Evolutionary conservation across 35 echinoderm and acorn worm species (phyloP), one percentile per base, ranked within the genome.

Genomic region (Eucidaris tribuloides): DNA sequence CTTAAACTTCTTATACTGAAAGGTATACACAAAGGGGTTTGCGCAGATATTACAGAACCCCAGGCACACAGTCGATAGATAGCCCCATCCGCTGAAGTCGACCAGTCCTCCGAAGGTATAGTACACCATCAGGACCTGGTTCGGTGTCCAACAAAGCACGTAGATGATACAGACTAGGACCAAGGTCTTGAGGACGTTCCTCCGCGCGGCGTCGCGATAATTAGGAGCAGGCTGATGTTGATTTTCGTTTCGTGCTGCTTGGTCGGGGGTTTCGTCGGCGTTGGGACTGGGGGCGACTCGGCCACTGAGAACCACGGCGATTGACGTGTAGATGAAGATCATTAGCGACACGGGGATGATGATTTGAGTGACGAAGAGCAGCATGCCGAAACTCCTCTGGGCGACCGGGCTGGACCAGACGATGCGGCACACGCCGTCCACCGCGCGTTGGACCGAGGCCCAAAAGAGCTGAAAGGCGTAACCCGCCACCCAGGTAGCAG

Each of bases 171-270:
- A 81, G n/a, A 94, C 85, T 17, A 84, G 34, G 22, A 84, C 38
- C 23, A 94, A 57, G 6, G 91, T 94, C 68, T 89, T 89, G 7
- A 94, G 58, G 33, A 94, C 72, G 81, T 83, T 83, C 3, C 74
- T 80, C 19, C 68, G 52, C 14, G 81, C 59, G 11, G 41, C 19
- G 41, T 83, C 58, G 13, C 48, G 48, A 54, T 54, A 54, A n/a
- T 54, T 54, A 17, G 48, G 48, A 17, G 48, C 48, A 13, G 48
- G n/a, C n/a, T 13, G 48, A 17, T 54, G 48, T 13, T 54, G 13
- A 0, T 54, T 83, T 2, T 23, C 22, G 14, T 54, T 43, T 4
- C 46, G 25, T 28, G 25, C 34, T 22, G 43, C 22, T 7, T 14
- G 20, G 1, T 44, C 7, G 7, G 43, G 33, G 23, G 54, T 19